phyloP scores from a whole-genome alignment of 2,888 invertebrate genomes.

The Drosophila maculinotata region DNA sequence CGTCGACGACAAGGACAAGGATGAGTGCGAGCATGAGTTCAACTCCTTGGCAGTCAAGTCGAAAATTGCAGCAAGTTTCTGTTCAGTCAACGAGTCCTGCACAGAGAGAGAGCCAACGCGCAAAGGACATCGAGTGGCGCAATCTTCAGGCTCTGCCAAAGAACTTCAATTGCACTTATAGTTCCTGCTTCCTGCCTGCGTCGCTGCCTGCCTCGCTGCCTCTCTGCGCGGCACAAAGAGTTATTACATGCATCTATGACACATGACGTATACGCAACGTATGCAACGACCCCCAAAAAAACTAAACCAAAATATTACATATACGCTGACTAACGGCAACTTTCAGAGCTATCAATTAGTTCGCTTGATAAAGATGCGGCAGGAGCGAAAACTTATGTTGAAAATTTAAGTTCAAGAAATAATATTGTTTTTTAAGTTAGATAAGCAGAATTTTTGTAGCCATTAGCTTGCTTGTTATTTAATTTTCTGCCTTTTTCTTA shows the following conservation, averaged over 20 bases:
- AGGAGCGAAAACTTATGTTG: background rate
- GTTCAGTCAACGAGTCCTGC: constrained; percentile 33
- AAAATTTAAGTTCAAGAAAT: background rate
- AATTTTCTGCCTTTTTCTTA: background rate
- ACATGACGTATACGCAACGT: constrained; percentile 66
- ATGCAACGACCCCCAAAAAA: constrained; percentile 15
- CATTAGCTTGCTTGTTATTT: no score
- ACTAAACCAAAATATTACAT: constrained; percentile 17
- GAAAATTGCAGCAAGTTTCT: constrained; percentile 77
- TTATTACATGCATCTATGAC: constrained; percentile 39
- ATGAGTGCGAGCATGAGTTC: constrained; percentile 36
- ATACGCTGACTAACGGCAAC: constrained; percentile 26
- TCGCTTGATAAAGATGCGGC: constrained; percentile 25
- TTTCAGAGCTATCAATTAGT: constrained; percentile 53
- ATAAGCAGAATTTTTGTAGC: no score
- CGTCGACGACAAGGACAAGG: constrained; percentile 54
- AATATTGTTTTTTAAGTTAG: no score
- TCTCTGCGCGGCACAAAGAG: constrained; percentile 46
- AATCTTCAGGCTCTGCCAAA: constrained; percentile 66
- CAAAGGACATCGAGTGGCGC: constrained; percentile 72
- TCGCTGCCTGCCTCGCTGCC: background rate
- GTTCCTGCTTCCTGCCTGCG: constrained; percentile 41
- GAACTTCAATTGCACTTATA: constrained; percentile 79
- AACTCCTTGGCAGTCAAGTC: constrained; percentile 72
- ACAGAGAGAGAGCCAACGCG: constrained; percentile 14